Conservation (phyloP, 2,888 invertebrate species). For the Mycalesis mineus region DNA sequence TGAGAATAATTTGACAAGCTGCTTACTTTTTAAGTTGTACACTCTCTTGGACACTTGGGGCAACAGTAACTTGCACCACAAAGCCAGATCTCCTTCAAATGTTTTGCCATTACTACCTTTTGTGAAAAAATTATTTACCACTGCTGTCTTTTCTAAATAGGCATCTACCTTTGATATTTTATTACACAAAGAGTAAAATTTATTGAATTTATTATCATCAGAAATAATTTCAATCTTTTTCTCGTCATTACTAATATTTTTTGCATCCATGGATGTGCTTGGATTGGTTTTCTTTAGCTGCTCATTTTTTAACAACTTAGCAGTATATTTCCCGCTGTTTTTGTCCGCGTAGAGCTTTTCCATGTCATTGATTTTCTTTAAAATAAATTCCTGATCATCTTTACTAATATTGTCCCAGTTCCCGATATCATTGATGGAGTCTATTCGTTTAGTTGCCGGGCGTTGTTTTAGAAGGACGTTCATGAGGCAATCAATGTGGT, state of each 20-base stretch:
- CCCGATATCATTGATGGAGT: slow-evolving; percentile 86
- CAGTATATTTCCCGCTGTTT: slow-evolving; percentile 67
- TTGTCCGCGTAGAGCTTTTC: slow-evolving; percentile 75
- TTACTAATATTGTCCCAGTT: slow-evolving; percentile 83
- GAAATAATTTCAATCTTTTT: slow-evolving; percentile 32
- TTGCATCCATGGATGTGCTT: slow-evolving; percentile 3
- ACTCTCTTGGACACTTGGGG: slow-evolving; percentile 90
- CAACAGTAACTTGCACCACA: slow-evolving; percentile 90
- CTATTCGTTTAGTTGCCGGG: slow-evolving; percentile 88
- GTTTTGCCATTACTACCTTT: slow-evolving; percentile 78
- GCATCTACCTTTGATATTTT: slow-evolving; percentile 87
- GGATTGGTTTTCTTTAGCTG: slow-evolving; percentile 6
- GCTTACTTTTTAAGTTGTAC: slow-evolving; percentile 95
- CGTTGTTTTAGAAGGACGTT: slow-evolving; percentile 87
- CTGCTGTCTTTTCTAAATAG: slow-evolving; percentile 88
- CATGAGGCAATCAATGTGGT: slow-evolving; percentile 88
- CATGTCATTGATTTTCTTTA: slow-evolving; percentile 81
- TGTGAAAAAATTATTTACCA: slow-evolving; percentile 82
- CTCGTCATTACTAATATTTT: slow-evolving; percentile 23
- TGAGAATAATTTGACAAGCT: slow-evolving; percentile 92
- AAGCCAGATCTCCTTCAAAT: slow-evolving; percentile 86
- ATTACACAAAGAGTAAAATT: slow-evolving; percentile 87
- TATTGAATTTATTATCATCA: slow-evolving; percentile 85
- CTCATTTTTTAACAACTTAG: slow-evolving; percentile 60
- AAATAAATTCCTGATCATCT: slow-evolving; percentile 82